Evolutionary conservation across 2,888 invertebrate species (phyloP).

Genomic region (Drosophila setosimentum): DNA sequence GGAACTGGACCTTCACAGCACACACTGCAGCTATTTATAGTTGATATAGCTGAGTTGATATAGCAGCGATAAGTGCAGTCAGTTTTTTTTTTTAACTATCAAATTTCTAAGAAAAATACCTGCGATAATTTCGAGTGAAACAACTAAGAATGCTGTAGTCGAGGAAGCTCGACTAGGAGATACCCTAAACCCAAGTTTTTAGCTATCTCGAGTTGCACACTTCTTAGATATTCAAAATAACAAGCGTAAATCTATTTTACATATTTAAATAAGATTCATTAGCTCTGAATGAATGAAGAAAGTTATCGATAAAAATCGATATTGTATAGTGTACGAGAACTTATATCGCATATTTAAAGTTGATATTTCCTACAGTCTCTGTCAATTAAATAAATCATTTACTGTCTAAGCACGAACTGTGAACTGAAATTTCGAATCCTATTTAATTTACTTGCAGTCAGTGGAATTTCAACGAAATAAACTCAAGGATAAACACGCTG

Average conservation of each 20-base stretch:
- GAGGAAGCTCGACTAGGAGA: not conserved
- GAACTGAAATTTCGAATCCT: not conserved
- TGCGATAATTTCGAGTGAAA: not conserved
- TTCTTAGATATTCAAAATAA: not conserved
- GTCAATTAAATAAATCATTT: not conserved
- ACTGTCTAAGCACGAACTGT: not conserved
- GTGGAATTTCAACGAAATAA: slow-evolving; percentile 28
- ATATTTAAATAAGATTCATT: too few species aligned
- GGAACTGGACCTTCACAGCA: too few species aligned
- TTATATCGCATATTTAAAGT: too few species aligned
- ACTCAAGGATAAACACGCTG: slow-evolving; percentile 50
- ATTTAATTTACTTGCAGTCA: slow-evolving; percentile 47
- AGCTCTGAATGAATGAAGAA: not conserved
- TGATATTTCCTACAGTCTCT: too few species aligned
- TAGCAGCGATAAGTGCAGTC: too few species aligned
- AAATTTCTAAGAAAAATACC: too few species aligned
- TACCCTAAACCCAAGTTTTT: not conserved
- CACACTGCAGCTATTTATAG: too few species aligned
- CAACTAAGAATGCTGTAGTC: not conserved
- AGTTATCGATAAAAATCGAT: not conserved
- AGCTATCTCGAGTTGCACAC: not conserved
- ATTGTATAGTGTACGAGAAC: not conserved
- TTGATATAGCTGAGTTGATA: too few species aligned
- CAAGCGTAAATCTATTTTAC: not conserved
- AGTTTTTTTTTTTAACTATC: too few species aligned